Conservation (phyloP, 2,888 invertebrate genomes). For the Coelinius sp. region DNA sequence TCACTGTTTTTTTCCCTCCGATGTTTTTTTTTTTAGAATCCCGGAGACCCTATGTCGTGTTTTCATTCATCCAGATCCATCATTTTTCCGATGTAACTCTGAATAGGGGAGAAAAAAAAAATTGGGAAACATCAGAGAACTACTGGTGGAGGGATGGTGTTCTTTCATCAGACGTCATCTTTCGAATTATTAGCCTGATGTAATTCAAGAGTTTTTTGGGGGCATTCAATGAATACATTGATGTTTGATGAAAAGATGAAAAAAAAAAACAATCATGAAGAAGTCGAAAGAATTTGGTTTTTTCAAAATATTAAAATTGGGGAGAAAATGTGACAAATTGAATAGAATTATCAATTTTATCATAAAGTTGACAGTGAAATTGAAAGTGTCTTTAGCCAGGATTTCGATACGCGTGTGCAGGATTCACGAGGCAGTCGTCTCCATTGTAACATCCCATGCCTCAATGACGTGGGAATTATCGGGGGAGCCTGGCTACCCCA, state of each 20-base stretch:
- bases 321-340: not conserved
- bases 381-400: slow-evolving; percentile 4
- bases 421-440: slow-evolving; percentile 13
- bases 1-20: not conserved
- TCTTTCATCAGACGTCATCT: slow-evolving; percentile 42
- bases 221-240: slow-evolving; percentile 28
- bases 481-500: slow-evolving; percentile 43
- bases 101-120: slow-evolving; percentile 33
- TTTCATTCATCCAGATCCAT: slow-evolving; percentile 15
- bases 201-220: slow-evolving; percentile 54
- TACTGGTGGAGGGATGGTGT: slow-evolving; percentile 29
- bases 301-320: not conserved
- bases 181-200: slow-evolving; percentile 62
- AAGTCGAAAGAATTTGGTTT: not conserved
- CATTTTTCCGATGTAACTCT: not conserved
- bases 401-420: slow-evolving; percentile 8
- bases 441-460: slow-evolving; percentile 50
- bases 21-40: not conserved
- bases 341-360: not conserved
- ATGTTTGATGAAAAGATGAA: slow-evolving; percentile 24
- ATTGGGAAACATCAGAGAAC: slow-evolving; percentile 36
- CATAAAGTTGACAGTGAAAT: not conserved
- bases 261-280: not conserved
- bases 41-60: not conserved
- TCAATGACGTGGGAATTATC: slow-evolving; percentile 64